Conservation (phyloP, 2,113 vertebrate species). For the Tychaedon coryphoeus region DNA sequence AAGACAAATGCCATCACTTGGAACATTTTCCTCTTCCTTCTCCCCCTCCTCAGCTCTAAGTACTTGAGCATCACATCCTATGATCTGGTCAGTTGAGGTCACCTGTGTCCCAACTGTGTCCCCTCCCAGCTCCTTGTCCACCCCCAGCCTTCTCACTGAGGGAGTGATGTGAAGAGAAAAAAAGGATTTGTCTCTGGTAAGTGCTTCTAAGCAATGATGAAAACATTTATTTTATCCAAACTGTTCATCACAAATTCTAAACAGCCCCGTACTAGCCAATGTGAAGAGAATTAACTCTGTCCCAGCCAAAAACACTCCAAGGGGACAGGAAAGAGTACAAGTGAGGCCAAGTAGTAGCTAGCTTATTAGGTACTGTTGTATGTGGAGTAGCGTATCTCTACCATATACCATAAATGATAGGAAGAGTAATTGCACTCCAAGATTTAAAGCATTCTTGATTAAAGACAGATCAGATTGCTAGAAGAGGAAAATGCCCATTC, state of each 20-base stretch:
- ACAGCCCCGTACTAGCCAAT: neutral
- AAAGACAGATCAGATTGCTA: neutral
- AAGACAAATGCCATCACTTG: neutral
- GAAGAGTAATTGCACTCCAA: neutral
- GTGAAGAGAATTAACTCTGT: neutral
- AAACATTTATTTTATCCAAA: neutral
- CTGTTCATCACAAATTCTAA: neutral
- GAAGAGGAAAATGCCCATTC: neutral
- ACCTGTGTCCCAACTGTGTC: neutral
- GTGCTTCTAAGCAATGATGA: rapidly evolving
- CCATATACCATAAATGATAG: neutral
- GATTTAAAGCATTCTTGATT: neutral
- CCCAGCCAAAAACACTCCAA: neutral
- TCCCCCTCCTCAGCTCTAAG: neutral
- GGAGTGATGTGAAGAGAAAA: neutral
- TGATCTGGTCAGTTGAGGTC: neutral
- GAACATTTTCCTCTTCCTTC: neutral
- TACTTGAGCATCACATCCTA: too few species aligned
- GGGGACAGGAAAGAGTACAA: neutral
- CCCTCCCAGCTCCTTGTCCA: neutral
- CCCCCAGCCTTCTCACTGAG: too few species aligned
- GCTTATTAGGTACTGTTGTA: neutral
- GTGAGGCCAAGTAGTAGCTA: neutral
- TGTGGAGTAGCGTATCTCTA: neutral
- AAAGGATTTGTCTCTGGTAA: neutral